Conservation (phyloP, 2,113 vertebrate genomes). For the Pedetes capensis region DNA sequence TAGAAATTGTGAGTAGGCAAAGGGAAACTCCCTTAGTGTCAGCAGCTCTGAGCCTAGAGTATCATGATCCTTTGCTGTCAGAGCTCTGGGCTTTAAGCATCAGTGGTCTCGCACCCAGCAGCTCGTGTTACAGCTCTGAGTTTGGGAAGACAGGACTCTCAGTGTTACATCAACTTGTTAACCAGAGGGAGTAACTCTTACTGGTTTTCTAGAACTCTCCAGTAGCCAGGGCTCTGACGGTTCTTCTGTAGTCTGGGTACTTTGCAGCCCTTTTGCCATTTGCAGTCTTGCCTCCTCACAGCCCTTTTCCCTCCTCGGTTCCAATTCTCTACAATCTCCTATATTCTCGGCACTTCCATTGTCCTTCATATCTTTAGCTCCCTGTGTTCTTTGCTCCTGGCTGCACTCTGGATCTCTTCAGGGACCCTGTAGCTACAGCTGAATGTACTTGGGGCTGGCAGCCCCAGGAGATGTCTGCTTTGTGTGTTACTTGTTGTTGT, state of each 20-base stretch:
- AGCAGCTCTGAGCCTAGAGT: rapidly evolving
- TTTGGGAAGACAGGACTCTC: neutral
- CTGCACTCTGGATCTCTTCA: neutral
- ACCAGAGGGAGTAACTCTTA: neutral
- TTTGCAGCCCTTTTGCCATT: neutral
- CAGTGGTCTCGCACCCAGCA: no score
- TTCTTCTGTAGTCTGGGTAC: neutral
- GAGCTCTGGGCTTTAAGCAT: no score
- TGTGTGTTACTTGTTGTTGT: neutral
- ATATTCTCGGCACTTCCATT: no score
- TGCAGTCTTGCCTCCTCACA: no score
- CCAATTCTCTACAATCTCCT: no score
- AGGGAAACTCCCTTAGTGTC: neutral
- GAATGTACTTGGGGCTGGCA: neutral
- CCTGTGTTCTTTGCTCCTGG: neutral
- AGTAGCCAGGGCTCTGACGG: no score
- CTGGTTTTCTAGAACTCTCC: neutral
- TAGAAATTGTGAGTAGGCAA: neutral
- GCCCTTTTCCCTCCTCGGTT: no score
- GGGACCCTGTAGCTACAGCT: neutral
- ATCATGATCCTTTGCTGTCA: no score
- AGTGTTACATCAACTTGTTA: neutral
- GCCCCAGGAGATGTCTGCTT: neutral
- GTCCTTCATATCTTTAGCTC: neutral
- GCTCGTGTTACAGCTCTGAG: neutral